Percentiles rank a stretch among this genome's conserved stretches.
Evolutionary conservation across 2,888 invertebrate genomes (phyloP).

Genomic region (Spisula subtruncata): DNA sequence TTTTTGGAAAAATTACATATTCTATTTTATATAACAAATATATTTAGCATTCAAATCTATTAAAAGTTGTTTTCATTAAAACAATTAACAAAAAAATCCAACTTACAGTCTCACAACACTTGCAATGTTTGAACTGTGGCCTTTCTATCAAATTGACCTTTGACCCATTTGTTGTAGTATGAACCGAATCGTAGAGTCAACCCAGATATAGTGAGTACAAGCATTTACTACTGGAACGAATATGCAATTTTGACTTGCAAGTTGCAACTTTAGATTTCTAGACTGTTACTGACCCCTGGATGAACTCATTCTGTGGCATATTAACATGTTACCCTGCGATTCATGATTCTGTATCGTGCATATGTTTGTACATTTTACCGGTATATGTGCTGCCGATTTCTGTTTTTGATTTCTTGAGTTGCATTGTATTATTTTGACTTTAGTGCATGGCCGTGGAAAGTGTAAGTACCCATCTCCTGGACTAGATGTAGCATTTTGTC

Average conservation of each 20-base stretch:
- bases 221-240: conserved; percentile 67
- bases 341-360: conserved; percentile 19
- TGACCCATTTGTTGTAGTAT: conserved; percentile 90
- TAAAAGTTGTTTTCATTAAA: not conserved
- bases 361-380: not conserved
- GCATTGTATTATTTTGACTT: conserved; percentile 26
- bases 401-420: conserved; percentile 25
- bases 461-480: conserved; percentile 35
- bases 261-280: conserved; percentile 24
- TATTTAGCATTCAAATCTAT: not conserved
- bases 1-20: conserved; percentile 31
- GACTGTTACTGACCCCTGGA: conserved; percentile 11
- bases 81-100: conserved; percentile 23
- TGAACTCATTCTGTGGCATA: not conserved
- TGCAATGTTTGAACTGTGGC: conserved; percentile 5
- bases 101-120: conserved; percentile 75
- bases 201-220: conserved; percentile 93
- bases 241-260: conserved; percentile 49
- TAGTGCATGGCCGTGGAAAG: conserved; percentile 45
- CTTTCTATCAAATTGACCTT: conserved; percentile 30
- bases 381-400: not conserved
- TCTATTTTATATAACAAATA: not conserved
- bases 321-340: not conserved
- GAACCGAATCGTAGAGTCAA: conserved; percentile 94
- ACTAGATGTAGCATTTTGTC: conserved; percentile 19